Evolutionary conservation across 2,113 vertebrate genomes (phyloP).

Genomic region (Ariopsis seemanni): DNA sequence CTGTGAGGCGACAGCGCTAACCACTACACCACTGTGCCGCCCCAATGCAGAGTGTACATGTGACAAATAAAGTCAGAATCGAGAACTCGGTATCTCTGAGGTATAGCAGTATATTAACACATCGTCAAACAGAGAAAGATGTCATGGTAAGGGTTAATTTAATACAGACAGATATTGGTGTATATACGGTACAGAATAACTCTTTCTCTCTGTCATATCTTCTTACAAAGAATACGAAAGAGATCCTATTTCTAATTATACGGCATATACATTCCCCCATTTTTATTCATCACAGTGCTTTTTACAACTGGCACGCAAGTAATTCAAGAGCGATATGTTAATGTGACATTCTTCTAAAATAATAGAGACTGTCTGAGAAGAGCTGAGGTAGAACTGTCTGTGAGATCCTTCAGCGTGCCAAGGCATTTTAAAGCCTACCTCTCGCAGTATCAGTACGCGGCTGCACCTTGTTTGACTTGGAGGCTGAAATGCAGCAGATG

Average conservation of each 20-base stretch:
- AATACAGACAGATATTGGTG: neutral
- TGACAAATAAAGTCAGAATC: too few species aligned
- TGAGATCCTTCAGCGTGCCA: constrained; percentile 1
- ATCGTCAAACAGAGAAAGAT: neutral
- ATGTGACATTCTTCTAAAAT: constrained; percentile 23
- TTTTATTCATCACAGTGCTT: neutral
- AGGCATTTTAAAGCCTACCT: constrained; percentile 25
- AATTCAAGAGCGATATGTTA: constrained; percentile 14
- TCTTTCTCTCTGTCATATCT: neutral
- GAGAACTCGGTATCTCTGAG: too few species aligned
- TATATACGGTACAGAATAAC: neutral
- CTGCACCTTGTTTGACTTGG: constrained; percentile 47
- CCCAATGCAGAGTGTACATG: too few species aligned
- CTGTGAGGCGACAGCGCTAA: too few species aligned
- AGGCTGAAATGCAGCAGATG: constrained; percentile 23
- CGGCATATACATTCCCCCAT: neutral
- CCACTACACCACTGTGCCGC: too few species aligned
- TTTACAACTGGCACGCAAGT: constrained; percentile 15
- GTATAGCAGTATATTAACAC: neutral
- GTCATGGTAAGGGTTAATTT: neutral
- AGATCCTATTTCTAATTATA: constrained; percentile 5
- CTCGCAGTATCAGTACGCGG: constrained; percentile 19
- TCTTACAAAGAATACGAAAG: neutral
- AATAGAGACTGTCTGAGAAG: constrained; percentile 19
- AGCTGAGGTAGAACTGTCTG: constrained; percentile 26